A percentile compares a stretch with the other conserved stretches of the same genome.
Conservation (phyloP, 2,888 invertebrate genomes). For the Emmelina monodactyla region DNA sequence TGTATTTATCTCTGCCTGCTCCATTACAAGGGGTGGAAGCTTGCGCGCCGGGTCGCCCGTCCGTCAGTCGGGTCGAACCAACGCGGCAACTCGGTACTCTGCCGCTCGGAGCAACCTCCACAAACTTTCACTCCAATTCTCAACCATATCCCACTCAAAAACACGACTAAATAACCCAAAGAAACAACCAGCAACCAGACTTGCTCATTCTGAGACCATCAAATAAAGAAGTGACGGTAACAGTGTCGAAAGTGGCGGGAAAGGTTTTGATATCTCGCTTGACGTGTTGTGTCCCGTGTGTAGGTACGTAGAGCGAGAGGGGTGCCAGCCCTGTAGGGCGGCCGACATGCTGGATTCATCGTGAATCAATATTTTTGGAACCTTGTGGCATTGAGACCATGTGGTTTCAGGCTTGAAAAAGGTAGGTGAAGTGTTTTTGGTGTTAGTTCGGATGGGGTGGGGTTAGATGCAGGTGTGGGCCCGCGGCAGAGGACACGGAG, state of each 20-base stretch:
- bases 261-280: constrained; percentile 63
- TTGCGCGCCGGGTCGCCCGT: constrained; percentile 61
- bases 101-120: constrained; percentile 30
- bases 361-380: constrained; percentile 66
- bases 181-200: too few relatives aligned
- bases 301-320: constrained; percentile 56
- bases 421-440: constrained; percentile 53
- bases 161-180: constrained; percentile 1
- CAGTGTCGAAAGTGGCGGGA: constrained; percentile 62
- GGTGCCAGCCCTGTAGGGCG: constrained; percentile 61
- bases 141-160: constrained; percentile 31
- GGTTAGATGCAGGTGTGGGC: background rate
- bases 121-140: constrained; percentile 54
- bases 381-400: constrained; percentile 55
- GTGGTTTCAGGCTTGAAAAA: constrained; percentile 56
- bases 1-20: constrained; percentile 42
- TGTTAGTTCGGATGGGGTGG: constrained; percentile 22
- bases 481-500: too few relatives aligned
- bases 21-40: constrained; percentile 63
- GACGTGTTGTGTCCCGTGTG: constrained; percentile 65
- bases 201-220: too few relatives aligned
- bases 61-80: constrained; percentile 58
- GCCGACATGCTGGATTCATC: constrained; percentile 63
- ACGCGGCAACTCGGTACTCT: constrained; percentile 38
- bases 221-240: constrained; percentile 29